A percentile compares a stretch with the other conserved stretches of the same genome.
Evolutionary conservation across 2,113 vertebrate genomes (phyloP).

Genomic region (Malurus alboscapulatus): DNA sequence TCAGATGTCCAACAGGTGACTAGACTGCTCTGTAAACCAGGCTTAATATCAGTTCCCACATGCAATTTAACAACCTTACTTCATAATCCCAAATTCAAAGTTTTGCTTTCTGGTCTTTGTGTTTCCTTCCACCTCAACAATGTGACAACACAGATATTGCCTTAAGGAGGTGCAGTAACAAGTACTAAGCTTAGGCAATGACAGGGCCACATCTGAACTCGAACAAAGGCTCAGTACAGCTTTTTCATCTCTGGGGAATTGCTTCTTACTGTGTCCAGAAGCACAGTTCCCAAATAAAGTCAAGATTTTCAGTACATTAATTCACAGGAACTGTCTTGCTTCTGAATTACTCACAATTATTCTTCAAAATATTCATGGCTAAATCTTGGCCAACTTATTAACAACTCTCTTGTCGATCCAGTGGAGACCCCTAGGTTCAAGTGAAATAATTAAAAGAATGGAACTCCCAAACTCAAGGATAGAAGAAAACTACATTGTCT

Average conservation of each 20-base stretch:
- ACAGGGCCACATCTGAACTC: neutral
- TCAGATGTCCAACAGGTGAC: neutral
- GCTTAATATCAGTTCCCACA: neutral
- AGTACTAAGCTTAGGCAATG: neutral
- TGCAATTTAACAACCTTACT: fast-evolving
- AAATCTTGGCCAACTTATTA: neutral
- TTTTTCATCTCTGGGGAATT: neutral
- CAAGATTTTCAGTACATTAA: neutral
- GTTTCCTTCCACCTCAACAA: neutral
- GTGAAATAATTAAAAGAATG: neutral
- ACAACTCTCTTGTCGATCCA: neutral
- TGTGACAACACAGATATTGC: neutral
- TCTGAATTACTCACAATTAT: neutral
- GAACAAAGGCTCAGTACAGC: neutral
- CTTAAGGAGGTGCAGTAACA: neutral
- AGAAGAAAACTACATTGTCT: neutral
- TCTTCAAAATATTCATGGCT: neutral
- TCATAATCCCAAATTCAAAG: neutral
- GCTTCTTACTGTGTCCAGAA: neutral
- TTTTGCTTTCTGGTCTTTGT: neutral
- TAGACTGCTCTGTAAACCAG: neutral
- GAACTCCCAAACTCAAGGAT: neutral
- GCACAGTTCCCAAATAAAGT: neutral
- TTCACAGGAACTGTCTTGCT: neutral
- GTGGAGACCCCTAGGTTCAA: neutral